These are phyloP conservation scores for Brachionus paranguensis DNA, from an alignment of 1,140 invertebrate species.

Conservation along the genomic window DNA sequence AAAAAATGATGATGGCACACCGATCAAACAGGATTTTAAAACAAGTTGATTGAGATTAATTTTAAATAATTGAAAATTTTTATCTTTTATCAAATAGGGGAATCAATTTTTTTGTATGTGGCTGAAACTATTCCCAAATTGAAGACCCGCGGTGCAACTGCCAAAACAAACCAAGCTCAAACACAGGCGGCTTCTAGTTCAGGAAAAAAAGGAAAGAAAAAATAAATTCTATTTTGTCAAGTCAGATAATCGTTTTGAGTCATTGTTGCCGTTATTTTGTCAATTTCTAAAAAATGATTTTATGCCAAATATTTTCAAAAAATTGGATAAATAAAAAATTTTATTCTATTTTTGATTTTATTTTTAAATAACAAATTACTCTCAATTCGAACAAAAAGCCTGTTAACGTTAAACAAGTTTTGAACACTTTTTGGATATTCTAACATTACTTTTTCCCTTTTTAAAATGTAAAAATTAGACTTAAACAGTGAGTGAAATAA, in stretches of 20 bases:
- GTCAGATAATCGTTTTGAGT: neutral
- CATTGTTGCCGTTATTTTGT: neutral
- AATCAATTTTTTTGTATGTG: slow-evolving; percentile 70
- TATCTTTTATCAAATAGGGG: slow-evolving; percentile 56
- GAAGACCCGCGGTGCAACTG: slow-evolving; percentile 61
- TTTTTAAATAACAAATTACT: too few species aligned
- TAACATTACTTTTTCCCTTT: too few species aligned
- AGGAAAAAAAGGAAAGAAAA: slow-evolving; percentile 20
- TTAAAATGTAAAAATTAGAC: too few species aligned
- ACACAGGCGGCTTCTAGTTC: neutral
- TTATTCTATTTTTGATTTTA: too few species aligned
- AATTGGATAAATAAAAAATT: too few species aligned
- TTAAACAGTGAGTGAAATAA: too few species aligned
- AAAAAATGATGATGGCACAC: slow-evolving; percentile 80
- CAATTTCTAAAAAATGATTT: neutral
- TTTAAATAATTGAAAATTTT: slow-evolving; percentile 29
- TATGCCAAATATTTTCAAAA: neutral
- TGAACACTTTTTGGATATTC: too few species aligned
- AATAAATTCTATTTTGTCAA: neutral
- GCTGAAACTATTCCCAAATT: slow-evolving; percentile 83
- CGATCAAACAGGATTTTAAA: slow-evolving; percentile 67
- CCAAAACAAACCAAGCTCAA: neutral
- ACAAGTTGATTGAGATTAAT: slow-evolving; percentile 57
- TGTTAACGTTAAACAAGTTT: too few species aligned
- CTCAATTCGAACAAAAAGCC: too few species aligned